Evolutionary conservation across 1,140 invertebrate genomes (phyloP).

Genomic region (Halyomorpha halys): DNA sequence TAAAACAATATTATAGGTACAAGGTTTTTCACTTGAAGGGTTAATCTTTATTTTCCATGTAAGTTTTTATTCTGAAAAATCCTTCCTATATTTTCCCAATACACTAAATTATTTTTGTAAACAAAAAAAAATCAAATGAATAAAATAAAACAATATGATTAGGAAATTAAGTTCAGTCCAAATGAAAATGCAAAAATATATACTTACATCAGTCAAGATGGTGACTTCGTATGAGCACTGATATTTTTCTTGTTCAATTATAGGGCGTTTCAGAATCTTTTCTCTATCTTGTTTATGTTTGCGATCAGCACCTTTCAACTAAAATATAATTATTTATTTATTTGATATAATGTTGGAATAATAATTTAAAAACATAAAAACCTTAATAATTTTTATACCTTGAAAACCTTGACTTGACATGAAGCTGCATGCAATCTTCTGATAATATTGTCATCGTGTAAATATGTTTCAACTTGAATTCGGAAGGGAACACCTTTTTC

Average conservation of each 20-base stretch:
- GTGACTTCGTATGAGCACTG: conserved; percentile 93
- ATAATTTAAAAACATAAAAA: background rate
- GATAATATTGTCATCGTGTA: conserved; percentile 36
- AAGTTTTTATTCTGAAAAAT: no score
- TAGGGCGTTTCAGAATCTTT: conserved; percentile 79
- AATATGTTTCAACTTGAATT: conserved; percentile 81
- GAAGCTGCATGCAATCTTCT: conserved; percentile 75
- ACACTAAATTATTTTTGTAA: no score
- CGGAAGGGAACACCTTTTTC: conserved; percentile 96
- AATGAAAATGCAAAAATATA: no score
- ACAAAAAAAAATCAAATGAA: no score
- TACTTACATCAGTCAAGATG: conserved; percentile 72
- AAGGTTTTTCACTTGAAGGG: no score
- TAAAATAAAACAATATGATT: no score
- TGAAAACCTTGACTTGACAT: conserved; percentile 86
- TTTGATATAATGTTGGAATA: background rate
- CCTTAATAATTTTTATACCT: conserved; percentile 37
- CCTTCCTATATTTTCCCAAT: no score
- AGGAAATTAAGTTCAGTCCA: no score
- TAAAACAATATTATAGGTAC: no score
- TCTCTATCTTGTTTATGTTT: conserved; percentile 96
- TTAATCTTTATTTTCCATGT: no score
- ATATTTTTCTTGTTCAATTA: conserved; percentile 83
- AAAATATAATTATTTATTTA: conserved; percentile 42
- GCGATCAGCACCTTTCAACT: conserved; percentile 89